Evolutionary conservation across 2,113 vertebrate genomes (phyloP).

Genomic region (Galbula dea): DNA sequence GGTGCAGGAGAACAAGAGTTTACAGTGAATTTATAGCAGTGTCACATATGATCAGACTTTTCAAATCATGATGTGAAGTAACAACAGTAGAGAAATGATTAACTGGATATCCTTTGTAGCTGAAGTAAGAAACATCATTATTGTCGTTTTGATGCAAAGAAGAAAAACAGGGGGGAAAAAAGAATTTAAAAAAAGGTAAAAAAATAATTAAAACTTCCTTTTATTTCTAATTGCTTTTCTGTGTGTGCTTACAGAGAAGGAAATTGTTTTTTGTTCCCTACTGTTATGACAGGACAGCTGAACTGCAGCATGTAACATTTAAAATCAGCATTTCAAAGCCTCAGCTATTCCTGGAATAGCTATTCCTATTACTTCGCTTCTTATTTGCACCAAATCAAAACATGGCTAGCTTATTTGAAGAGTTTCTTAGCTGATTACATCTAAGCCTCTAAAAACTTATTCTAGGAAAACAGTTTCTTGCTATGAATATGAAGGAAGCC

Average conservation of each 20-base stretch:
- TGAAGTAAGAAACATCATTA: neutral
- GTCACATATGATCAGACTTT: neutral
- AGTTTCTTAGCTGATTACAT: conserved; percentile 45
- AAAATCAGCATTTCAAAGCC: conserved; percentile 61
- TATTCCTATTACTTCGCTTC: conserved; percentile 35
- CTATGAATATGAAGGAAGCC: neutral
- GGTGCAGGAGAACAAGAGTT: neutral
- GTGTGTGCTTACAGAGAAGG: neutral
- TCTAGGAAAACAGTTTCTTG: conserved; percentile 18
- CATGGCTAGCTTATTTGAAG: conserved; percentile 1
- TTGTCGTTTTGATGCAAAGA: neutral
- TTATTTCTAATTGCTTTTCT: neutral
- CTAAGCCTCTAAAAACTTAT: conserved; percentile 41
- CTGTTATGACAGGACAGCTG: neutral
- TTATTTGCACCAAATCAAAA: conserved; percentile 55
- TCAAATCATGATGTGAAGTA: neutral
- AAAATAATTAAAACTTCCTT: neutral
- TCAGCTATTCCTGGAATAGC: conserved; percentile 39
- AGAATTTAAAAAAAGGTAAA: neutral
- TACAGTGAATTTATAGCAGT: neutral
- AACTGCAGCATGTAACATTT: neutral
- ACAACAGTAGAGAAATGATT: neutral
- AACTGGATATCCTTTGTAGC: neutral
- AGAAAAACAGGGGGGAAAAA: neutral
- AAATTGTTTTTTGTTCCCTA: neutral